Evolutionary conservation across 1,140 invertebrate species (phyloP), one percentile per base, ranked within the genome.

Genomic region (Drosophila pachea): DNA sequence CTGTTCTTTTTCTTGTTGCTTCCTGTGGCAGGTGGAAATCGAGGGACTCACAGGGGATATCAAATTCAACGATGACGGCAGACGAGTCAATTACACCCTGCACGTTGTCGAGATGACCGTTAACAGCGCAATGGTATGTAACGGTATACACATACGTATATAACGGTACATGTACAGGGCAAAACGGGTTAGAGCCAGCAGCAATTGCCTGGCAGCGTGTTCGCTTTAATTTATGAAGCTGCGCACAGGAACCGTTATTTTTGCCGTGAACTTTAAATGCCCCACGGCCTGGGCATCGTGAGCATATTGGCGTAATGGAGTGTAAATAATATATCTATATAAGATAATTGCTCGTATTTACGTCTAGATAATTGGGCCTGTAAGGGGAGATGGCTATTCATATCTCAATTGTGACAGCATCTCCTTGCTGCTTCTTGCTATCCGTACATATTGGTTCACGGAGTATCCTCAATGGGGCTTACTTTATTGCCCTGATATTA

Each of bases 41-140:
- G 94, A 96, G 90, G 97, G 97, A 16, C 90, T 99, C 63, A 98
- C 97, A 0, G 97, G 97, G 22, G 93, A 94, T 86, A 95, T 98
- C 78, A 93, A 93, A 63, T 97, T 99, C 90, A 95, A 95, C 86
- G 94, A 96, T 73, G 93, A 94, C 76, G 97, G 97, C 43, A 92
- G 94, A 76, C 91, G 97, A 66, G 92, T 94, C 73, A 97, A 98
- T 91, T 98, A 98, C 87, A 95, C 95, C 1, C 91, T 99, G 33
- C 96, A 98, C 86, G 94, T 99, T 29, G 94, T 99, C 66, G 96
- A 98, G 90, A 95, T 98, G 93, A 97, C 95, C 56, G 93, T 83
- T 73, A 83, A 83, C 73, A 83, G 78, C 52, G 78, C 78, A 59
- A 83, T 83, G 78, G 78, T 82, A 82, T 64, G 67, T 69, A 68